Base-by-base conservation (phyloP, 1,140 invertebrate species). In the Bombus ignitus region DNA sequence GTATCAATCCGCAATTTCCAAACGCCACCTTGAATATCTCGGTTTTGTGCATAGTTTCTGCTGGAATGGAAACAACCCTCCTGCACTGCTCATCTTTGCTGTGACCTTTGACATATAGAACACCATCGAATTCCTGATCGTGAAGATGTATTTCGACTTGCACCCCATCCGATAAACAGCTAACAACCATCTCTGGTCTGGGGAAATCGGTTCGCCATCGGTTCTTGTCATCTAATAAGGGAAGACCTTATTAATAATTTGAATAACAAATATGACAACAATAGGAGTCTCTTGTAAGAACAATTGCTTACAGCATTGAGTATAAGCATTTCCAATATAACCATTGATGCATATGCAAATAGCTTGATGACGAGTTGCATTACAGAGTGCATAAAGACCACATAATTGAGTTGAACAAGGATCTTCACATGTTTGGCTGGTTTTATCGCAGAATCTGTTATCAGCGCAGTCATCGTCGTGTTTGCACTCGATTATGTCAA, bases 51-150 rank as follows among this genome's bases (percentile, higher is more conserved):
- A 96, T 95, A 32, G 97, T 96, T 89, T 97, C 96, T 13, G 96
- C 95, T 18, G 97, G 96, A 85, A 97, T 95, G 32, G 97, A 97
- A 12, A 99, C 97, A 1, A 98, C 96, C 71, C 97, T 96, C 88
- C 98, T 96, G 94, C 98, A 99, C 72, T 98, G 96, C 92, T 98
- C 98, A 90, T 99, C 98, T 93, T 99, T 99, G 92, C 98, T 98
- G 93, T 98, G 98, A 18, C 98, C 98, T 95, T 99, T 99, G 0
- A 99, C 98, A 91, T 99, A 99, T 0, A 99, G 95, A 2, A 99
- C 97, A 8, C 98, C 98, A 90, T 98, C 98, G 93, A 99, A 99
- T 71, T 97, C 97, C 89, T 97, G 95, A 93, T 97, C 96, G 84
- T 96, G 96, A 62, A 98, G 97, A 89, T 97, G 97, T 74, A 99